These are phyloP conservation scores for Tridacna crocea DNA, from an alignment of 2,888 invertebrate species.

Conservation along the genomic window DNA sequence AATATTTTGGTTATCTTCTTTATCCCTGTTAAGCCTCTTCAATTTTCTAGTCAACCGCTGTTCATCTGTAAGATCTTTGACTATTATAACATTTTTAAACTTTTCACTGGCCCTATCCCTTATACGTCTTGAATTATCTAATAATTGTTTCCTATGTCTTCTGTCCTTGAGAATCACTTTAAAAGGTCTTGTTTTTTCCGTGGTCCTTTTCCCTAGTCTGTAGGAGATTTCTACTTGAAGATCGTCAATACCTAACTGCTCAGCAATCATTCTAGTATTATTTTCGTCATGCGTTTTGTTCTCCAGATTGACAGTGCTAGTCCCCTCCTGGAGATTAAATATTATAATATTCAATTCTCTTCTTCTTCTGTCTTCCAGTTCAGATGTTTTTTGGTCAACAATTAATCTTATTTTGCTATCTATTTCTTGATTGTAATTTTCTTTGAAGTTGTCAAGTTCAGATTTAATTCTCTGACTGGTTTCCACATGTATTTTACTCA, in stretches of 20 bases:
- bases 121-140: neutral
- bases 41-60: neutral
- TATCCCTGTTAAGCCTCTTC: neutral
- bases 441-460: neutral
- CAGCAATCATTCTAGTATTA: neutral
- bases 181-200: neutral
- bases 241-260: neutral
- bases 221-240: neutral
- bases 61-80: neutral
- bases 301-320: neutral
- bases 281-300: neutral
- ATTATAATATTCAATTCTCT: neutral
- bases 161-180: neutral
- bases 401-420: neutral
- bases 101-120: neutral
- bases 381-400: neutral
- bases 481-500: neutral
- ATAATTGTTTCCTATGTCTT: neutral
- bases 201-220: neutral
- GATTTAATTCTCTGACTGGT: neutral
- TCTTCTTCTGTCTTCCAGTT: neutral
- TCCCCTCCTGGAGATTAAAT: neutral
- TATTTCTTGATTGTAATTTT: neutral
- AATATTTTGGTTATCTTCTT: neutral
- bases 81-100: neutral